Conservation (phyloP, 2,113 vertebrate species). For the Thryonomys swinderianus region DNA sequence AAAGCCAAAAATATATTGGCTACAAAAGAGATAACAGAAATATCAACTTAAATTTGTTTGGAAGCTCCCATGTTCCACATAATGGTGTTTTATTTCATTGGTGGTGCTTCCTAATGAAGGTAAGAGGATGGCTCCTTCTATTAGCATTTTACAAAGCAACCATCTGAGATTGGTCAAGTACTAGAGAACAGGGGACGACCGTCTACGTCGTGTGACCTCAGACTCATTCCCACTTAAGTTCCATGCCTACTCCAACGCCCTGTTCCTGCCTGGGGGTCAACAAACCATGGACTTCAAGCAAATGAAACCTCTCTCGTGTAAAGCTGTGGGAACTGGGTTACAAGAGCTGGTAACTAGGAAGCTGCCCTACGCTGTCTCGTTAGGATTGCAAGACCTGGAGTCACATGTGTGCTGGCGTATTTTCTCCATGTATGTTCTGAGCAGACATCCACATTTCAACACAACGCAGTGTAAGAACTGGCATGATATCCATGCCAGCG, state of each 20-base stretch:
- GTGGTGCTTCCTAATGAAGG: not conserved
- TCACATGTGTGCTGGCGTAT: no score
- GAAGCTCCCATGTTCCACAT: not conserved
- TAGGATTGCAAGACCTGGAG: not conserved
- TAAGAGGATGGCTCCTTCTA: not conserved
- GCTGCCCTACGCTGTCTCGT: not conserved
- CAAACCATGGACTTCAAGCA: no score
- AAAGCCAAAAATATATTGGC: not conserved
- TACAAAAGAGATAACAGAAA: not conserved
- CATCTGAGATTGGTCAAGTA: not conserved
- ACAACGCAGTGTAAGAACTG: constrained; percentile 21
- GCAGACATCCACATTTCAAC: not conserved
- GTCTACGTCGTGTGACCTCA: not conserved
- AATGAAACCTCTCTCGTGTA: not conserved
- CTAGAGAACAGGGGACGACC: not conserved
- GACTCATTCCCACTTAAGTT: not conserved
- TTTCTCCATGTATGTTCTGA: not conserved
- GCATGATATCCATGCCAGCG: not conserved
- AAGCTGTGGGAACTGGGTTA: not conserved
- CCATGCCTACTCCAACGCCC: fast-evolving
- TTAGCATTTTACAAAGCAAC: constrained; percentile 11
- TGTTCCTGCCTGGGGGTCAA: not conserved
- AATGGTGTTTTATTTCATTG: not conserved
- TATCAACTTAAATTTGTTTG: not conserved
- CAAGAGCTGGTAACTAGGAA: not conserved